These are phyloP conservation scores for Cosmia trapezina DNA, from an alignment of 2,888 invertebrate species.

Conservation along the genomic window DNA sequence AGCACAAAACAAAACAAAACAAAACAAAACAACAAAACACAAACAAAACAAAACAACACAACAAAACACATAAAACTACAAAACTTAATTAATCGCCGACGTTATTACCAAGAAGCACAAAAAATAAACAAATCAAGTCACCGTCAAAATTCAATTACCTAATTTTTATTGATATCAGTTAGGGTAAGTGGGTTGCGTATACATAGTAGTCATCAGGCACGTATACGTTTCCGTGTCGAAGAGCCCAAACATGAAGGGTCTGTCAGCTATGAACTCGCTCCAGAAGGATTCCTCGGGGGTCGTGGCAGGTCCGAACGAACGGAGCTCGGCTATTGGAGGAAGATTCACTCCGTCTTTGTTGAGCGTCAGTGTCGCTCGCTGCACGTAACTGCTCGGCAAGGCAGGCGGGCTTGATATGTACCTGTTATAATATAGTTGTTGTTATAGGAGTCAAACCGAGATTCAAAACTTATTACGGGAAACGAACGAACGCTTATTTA, in stretches of 20 bases:
- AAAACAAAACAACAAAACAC: too few relatives aligned
- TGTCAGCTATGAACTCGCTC: conserved; percentile 47
- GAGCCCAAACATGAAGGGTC: conserved; percentile 46
- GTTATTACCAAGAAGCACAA: neutral
- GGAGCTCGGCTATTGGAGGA: neutral
- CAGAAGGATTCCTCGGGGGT: conserved; percentile 36
- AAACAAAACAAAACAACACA: too few relatives aligned
- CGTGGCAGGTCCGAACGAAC: neutral
- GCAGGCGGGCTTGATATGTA: conserved; percentile 50
- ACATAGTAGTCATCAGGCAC: conserved; percentile 25
- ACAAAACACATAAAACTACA: too few relatives aligned
- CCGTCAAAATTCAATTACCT: neutral
- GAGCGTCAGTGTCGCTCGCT: conserved; percentile 54
- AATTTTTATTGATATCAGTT: neutral
- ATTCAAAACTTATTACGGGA: too few relatives aligned
- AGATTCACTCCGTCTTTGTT: conserved; percentile 42
- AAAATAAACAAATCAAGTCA: neutral
- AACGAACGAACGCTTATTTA: too few relatives aligned
- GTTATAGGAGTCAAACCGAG: neutral
- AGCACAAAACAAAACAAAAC: too few relatives aligned
- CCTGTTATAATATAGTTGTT: conserved; percentile 31
- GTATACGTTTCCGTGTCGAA: conserved; percentile 43
- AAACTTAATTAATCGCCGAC: too few relatives aligned
- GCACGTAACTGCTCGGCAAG: conserved; percentile 51
- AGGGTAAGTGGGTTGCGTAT: conserved; percentile 50